Evolutionary conservation across 2,888 invertebrate species (phyloP).

Genomic region (Monochamus alternatus): DNA sequence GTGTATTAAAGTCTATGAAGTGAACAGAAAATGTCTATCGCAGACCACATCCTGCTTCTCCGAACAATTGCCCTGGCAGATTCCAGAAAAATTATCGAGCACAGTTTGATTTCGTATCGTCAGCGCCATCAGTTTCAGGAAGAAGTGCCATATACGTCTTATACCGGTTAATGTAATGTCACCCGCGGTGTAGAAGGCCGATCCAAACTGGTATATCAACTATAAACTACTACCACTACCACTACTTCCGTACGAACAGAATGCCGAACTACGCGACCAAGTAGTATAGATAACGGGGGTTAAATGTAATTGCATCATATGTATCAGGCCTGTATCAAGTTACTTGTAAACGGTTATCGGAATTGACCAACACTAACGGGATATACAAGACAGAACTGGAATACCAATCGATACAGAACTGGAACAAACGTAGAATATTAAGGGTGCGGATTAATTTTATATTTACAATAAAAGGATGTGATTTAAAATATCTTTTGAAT

Average conservation of each 20-base stretch:
- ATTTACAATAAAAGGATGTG: neutral
- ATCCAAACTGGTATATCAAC: constrained; percentile 24
- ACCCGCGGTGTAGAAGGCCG: constrained; percentile 12
- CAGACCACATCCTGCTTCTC: neutral
- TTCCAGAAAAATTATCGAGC: constrained; percentile 18
- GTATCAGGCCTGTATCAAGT: constrained; percentile 1
- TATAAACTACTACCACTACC: constrained; percentile 17
- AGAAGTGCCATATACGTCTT: constrained; percentile 27
- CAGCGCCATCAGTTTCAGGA: constrained; percentile 14
- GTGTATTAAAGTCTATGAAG: too few species aligned
- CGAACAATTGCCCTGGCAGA: neutral
- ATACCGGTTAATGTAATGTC: constrained; percentile 19
- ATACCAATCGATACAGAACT: neutral
- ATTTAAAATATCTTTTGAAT: too few species aligned
- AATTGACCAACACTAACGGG: constrained; percentile 2
- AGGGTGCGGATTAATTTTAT: neutral
- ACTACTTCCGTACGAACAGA: constrained; percentile 19
- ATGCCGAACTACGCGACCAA: constrained; percentile 7
- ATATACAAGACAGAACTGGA: constrained; percentile 1
- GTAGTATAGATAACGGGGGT: constrained; percentile 26
- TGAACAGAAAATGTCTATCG: too few species aligned
- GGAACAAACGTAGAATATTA: neutral
- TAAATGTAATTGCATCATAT: constrained; percentile 26
- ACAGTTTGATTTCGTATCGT: constrained; percentile 7
- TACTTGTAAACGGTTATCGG: neutral